Conservation (phyloP, 2,888 invertebrate genomes). For the Chloroclystis v-ata region DNA sequence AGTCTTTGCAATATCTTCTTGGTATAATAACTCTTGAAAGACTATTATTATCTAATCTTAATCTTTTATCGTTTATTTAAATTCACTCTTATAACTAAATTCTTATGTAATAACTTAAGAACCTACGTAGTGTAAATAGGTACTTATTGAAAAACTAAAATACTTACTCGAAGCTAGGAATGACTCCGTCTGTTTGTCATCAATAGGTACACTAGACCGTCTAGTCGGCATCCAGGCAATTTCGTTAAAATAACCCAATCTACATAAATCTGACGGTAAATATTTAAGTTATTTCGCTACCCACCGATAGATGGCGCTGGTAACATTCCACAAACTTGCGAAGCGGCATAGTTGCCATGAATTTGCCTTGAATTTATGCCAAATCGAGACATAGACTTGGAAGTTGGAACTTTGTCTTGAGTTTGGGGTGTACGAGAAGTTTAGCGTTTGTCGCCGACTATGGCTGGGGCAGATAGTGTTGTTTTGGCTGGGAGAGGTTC, state of each 20-base stretch:
- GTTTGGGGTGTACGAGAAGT: no score
- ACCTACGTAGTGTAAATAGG: no score
- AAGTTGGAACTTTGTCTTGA: slow-evolving; percentile 18
- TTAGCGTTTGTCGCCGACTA: no score
- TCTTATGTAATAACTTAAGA: no score
- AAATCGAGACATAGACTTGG: slow-evolving; percentile 27
- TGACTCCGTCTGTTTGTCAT: no score
- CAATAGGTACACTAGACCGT: no score
- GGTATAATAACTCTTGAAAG: neutral
- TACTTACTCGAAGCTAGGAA: no score
- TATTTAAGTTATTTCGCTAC: slow-evolving; percentile 29
- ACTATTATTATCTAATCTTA: neutral
- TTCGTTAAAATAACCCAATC: slow-evolving; percentile 22
- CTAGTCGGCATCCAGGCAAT: slow-evolving; percentile 18
- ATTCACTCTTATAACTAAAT: no score
- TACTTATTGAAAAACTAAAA: no score
- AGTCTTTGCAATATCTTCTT: neutral
- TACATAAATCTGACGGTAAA: slow-evolving; percentile 26
- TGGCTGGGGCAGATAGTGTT: no score
- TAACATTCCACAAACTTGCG: slow-evolving; percentile 24
- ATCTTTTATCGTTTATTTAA: no score
- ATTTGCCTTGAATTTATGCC: slow-evolving; percentile 39
- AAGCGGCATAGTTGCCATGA: slow-evolving; percentile 27
- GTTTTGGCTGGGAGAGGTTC: no score
- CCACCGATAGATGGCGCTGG: slow-evolving; percentile 36